These are phyloP conservation scores for Desoria tigrina DNA, from an alignment of 2,888 invertebrate species.

Conservation along the genomic window DNA sequence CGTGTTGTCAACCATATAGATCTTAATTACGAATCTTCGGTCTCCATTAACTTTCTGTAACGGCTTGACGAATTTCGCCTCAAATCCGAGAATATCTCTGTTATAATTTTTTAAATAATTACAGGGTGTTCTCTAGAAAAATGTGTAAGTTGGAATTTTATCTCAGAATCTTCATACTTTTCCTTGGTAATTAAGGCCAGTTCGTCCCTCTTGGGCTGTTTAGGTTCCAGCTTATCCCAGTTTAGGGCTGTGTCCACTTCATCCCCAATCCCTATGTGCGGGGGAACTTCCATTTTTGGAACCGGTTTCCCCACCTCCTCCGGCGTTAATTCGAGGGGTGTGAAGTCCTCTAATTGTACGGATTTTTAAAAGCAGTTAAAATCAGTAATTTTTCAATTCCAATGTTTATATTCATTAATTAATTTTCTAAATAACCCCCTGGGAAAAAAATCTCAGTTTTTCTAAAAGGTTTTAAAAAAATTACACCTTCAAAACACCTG, in stretches of 20 bases:
- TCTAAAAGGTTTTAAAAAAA: too few species aligned
- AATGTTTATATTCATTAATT: too few species aligned
- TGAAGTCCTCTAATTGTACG: slow-evolving; percentile 39
- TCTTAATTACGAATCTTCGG: slow-evolving; percentile 77
- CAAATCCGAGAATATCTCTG: slow-evolving; percentile 29
- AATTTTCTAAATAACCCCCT: too few species aligned
- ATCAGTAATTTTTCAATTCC: too few species aligned
- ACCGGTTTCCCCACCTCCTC: slow-evolving; percentile 18
- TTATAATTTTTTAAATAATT: slow-evolving; percentile 1
- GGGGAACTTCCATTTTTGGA: slow-evolving; percentile 37
- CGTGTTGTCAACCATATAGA: slow-evolving; percentile 78
- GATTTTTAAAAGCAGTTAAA: too few species aligned
- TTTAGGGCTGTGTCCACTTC: slow-evolving; percentile 34
- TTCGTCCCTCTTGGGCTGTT: slow-evolving; percentile 20
- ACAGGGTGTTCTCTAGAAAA: background rate
- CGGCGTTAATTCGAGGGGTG: slow-evolving; percentile 28
- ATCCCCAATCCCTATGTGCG: slow-evolving; percentile 35
- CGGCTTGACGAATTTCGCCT: slow-evolving; percentile 18
- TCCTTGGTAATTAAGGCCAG: background rate
- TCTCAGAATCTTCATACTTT: background rate
- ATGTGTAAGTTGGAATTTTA: background rate
- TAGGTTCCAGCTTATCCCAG: slow-evolving; percentile 37
- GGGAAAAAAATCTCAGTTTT: too few species aligned
- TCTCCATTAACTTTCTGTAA: slow-evolving; percentile 55
- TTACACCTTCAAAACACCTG: too few species aligned